phyloP scores from a whole-genome alignment of 1,140 invertebrate genomes.

The Gonatopus flavifemur region DNA sequence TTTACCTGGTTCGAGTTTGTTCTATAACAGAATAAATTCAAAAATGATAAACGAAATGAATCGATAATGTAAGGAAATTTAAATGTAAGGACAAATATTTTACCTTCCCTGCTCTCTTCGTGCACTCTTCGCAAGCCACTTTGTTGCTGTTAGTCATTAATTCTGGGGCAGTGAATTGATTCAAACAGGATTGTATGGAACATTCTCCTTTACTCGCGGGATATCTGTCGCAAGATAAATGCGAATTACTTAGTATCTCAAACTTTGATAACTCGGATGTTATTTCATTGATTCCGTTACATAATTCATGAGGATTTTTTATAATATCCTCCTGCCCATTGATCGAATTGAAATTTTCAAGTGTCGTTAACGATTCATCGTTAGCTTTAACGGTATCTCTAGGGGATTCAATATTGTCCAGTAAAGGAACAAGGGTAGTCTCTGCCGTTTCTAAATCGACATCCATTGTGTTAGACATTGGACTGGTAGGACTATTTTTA shows the following conservation, averaged over 20 bases:
- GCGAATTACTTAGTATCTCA: conserved; percentile 20
- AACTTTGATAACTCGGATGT: conserved; percentile 33
- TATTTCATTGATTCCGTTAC: conserved; percentile 25
- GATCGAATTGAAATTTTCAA: too few species aligned
- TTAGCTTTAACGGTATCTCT: too few species aligned
- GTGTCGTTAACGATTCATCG: too few species aligned
- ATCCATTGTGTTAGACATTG: conserved; percentile 11
- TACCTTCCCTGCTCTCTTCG: conserved; percentile 66
- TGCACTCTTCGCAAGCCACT: conserved; percentile 89
- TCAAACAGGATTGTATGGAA: conserved; percentile 84
- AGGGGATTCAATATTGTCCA: too few species aligned
- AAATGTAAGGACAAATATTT: neutral
- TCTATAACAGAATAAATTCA: conserved; percentile 43
- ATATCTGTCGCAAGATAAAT: conserved; percentile 59
- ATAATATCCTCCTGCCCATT: conserved; percentile 16
- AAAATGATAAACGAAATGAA: neutral
- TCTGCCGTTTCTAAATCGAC: too few species aligned
- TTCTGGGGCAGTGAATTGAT: conserved; percentile 88
- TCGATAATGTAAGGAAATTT: neutral
- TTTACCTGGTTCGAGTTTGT: conserved; percentile 65
- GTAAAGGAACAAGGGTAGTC: too few species aligned
- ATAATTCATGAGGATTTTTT: conserved; percentile 14
- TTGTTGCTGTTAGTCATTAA: conserved; percentile 88
- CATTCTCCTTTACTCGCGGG: conserved; percentile 75
- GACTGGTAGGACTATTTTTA: conserved; percentile 40